Base-by-base conservation (phyloP, 2,113 vertebrate species). In the Xenopus tropicalis region DNA sequence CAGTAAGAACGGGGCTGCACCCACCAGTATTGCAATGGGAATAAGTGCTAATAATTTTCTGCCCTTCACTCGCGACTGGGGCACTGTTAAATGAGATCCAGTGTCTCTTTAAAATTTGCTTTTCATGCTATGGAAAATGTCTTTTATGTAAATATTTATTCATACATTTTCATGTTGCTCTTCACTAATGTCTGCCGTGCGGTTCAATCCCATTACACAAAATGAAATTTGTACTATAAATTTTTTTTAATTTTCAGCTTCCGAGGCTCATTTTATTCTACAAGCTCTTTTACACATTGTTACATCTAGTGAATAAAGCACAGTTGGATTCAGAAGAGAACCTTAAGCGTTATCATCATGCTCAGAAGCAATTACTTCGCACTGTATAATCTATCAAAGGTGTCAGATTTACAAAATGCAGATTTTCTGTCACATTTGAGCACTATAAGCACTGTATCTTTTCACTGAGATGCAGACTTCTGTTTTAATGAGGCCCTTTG, bases 401-500 rank as follows among this genome's bases (percentile, higher is more conserved):
- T 92, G 90, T 89, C 91, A 92, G 90, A 89, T 92, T 91, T 92
- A 93, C 90, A 91, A 91, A 93, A 93, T 91, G 90, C 90, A 90
- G 89, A 91, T 90, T 91, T 91, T 88, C 88, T 89, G 88, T 91
- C 90, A 89, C 88, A 88, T 90, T 91, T 88, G 90, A 87, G 86
- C 87, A 88, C 83, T 86, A 85, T 83, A 88, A 89, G 90, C 87
- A 89, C 85, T 89, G 87, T 88, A 86, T 91, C 89, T 91, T 91
- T 90, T 86, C 85, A 89, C 83, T 83, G 85, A 93, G 91, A 88
- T 90, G 86, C 92, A 89, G 89, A 91, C 91, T 91, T 85, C 86
- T 89, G 86, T 89, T 91, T 93, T 93, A 94, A 94, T 93, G 90
- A 94, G 91, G 90, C 90, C 93, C 92, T 93, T 93, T 93, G 93